phyloP scores from a whole-genome alignment of 2,113 vertebrate species.

The Connochaetes taurinus region DNA sequence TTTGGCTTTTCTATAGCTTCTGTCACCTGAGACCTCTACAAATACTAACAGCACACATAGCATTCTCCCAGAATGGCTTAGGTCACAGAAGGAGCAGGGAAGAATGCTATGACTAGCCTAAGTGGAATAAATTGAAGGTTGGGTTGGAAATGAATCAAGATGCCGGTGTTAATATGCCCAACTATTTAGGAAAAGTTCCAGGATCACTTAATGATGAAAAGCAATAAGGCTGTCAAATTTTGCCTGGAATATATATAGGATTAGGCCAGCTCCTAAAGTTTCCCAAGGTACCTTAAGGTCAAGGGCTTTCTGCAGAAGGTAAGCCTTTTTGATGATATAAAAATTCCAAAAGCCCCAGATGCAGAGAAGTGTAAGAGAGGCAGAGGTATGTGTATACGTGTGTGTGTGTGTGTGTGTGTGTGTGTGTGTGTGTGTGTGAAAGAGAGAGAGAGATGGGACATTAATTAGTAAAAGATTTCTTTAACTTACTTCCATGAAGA shows the following conservation, averaged over 20 bases:
- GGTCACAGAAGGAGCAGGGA: slow-evolving; percentile 12
- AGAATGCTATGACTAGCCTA: not conserved
- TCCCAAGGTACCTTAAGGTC: slow-evolving; percentile 49
- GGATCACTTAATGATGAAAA: slow-evolving; percentile 65
- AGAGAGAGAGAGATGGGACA: no score
- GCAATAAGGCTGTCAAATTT: slow-evolving; percentile 65
- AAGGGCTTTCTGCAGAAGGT: slow-evolving; percentile 65
- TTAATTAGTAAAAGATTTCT: not conserved
- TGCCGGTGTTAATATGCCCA: slow-evolving; percentile 51
- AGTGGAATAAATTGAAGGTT: slow-evolving; percentile 44
- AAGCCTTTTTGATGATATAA: slow-evolving; percentile 40
- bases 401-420: not conserved
- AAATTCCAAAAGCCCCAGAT: slow-evolving; percentile 53
- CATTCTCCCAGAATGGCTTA: not conserved
- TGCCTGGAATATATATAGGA: slow-evolving; percentile 60
- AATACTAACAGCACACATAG: slow-evolving; percentile 4
- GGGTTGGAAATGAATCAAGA: slow-evolving; percentile 58
- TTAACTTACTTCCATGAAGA: not conserved
- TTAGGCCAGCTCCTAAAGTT: slow-evolving; percentile 61
- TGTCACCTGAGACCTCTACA: slow-evolving; percentile 50
- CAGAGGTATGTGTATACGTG: not conserved
- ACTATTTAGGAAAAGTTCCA: slow-evolving; percentile 63
- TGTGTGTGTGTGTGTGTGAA: not conserved
- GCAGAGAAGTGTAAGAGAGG: slow-evolving; percentile 31
- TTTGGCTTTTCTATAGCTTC: slow-evolving; percentile 54